Evolutionary conservation across 1,140 invertebrate genomes (phyloP), one percentile per base, ranked within the genome.

Genomic region (Hermatobates lingyangjiaoensis): DNA sequence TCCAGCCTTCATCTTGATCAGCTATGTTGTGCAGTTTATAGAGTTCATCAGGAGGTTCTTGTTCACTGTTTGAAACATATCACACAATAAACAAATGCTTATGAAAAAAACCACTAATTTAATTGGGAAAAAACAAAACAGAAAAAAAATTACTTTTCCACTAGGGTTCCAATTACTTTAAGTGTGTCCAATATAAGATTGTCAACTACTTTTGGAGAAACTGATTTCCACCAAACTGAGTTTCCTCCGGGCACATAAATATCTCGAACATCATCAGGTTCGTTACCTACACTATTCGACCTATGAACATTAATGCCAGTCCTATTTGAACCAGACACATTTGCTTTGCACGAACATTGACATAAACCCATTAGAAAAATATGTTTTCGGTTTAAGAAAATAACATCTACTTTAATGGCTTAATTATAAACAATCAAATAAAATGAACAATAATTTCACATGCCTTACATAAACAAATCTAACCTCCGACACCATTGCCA

Each of bases 1-100:
- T 76, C 89, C 89, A 95, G 1, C 90, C 89, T 55, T 81, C 77
- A 64, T 92, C 87, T 61, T 81, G 80, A 57, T 93, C 88, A 14
- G 90, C 88, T 58, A 93, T 87, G 26, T 76, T 74, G 58, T 92
- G 84, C 14, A 95, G 67, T 58, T 79, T 79, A 38, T 87, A 65
- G 72, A 93, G 80, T 0, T 85, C 82, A 51, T 76, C 73, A 1
- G 88, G 87, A 34, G 86, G 83, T 57, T 90, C 87, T 66, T 86
- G 80, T 51, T 89, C 85, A 74, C 87, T 88, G 60, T 57, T 70
- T 68, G 49, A 54, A 52, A 56, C 52, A 27, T 52, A 39, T 50
- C 51, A 3, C n/a, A 10, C 24, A 50, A 56, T 34, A 39, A 46
- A 21, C 30, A 38, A 21, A 50, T 40, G n/a, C n/a, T 15, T 44